Base-by-base conservation (phyloP, 2,888 invertebrate species). In the Cinara cedri region DNA sequence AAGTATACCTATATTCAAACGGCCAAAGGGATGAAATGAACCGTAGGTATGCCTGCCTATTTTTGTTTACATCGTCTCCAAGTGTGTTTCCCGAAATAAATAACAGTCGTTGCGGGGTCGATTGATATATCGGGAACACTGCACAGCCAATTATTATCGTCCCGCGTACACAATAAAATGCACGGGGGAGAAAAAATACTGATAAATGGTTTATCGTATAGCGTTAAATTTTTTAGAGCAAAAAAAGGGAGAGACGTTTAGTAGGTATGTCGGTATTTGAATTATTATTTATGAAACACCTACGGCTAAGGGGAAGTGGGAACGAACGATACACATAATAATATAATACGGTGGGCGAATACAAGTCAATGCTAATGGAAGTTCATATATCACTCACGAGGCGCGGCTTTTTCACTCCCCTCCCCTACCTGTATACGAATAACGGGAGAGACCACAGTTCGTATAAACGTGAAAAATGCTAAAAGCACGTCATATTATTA, bases 311-410 rank as follows among this genome's bases (percentile, higher is more conserved):
- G 42, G 42, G 11, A 3, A 19, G 11, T 13, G 19, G 26, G 51
- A 26, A 51, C 2, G 49, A n/a, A 26, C 51, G 51, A 68, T 68
- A n/a, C 14, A 14, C 16, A 24, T 60, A 24, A 11, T 57, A 57
- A n/a, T 9, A 10, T 21, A 34, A 21, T 44, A 55, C 55, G 13
- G n/a, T 11, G 24, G 16, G 44, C n/a, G 24, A 60, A 72, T 57
- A 46, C 24, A 72, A 72, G 72, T 72, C 72, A 57, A 46, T 57
- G 44, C 13, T 72, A 46, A 72, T 72, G 72, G 72, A 72, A 57
- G 72, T 57, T 11, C 44, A 60, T 57, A 57, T 19, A 44, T 57
- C 57, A 57, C 44, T 34, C 34, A 34, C 34, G 34, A n/a, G 55
- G 8, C 6, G 46, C 6, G 1, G 21, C 55, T 55, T 57, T 71